Conservation (phyloP, 2,797 vertebrate species). For the Choloepus didactylus region DNA sequence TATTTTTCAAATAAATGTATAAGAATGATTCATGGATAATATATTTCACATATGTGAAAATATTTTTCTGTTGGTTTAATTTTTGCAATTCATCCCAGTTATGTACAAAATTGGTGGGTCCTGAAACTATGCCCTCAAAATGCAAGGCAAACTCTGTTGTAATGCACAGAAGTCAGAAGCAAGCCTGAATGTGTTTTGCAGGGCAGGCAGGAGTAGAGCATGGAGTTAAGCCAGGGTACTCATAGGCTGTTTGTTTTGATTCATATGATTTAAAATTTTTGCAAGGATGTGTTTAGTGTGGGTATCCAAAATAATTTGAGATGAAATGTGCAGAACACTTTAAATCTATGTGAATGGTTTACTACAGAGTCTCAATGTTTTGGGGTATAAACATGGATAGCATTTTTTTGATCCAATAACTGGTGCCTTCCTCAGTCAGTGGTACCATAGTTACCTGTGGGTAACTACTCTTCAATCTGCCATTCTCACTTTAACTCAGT, state of each 20-base stretch:
- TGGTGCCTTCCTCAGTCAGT: neutral
- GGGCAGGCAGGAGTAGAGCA: fast-evolving
- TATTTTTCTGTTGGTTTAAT: neutral
- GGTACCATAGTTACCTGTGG: neutral
- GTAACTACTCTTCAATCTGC: neutral
- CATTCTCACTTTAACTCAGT: neutral
- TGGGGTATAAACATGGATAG: neutral
- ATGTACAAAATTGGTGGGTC: neutral
- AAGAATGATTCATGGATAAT: neutral
- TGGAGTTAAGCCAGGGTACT: neutral
- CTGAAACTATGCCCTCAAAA: neutral
- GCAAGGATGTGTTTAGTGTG: neutral
- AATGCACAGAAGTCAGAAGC: neutral
- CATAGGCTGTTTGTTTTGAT: neutral
- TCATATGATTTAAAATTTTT: slow-evolving; percentile 34
- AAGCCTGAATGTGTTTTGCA: neutral
- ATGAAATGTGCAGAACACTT: slow-evolving; percentile 3
- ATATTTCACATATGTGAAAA: slow-evolving; percentile 17
- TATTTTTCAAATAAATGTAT: slow-evolving; percentile 28
- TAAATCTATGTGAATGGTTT: neutral
- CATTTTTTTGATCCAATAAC: neutral
- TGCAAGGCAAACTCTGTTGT: neutral
- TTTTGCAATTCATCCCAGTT: neutral
- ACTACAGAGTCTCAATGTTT: neutral
- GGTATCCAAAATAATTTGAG: neutral